Base-by-base conservation (phyloP, 1,140 invertebrate genomes). In the Plodia interpunctella region DNA sequence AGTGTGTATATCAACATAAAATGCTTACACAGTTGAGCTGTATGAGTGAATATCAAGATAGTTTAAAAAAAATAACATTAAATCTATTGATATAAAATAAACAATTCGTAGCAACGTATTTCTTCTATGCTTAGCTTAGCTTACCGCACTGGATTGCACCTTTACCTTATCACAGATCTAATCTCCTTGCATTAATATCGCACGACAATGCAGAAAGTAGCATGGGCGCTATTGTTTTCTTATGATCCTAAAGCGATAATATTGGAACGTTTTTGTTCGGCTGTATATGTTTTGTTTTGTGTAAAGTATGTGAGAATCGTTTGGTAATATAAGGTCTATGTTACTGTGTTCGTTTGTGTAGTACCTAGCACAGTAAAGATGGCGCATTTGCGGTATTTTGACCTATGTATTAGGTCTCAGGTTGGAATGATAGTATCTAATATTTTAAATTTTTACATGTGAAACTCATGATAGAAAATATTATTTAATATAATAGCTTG, bases 241-340 rank as follows among this genome's bases (percentile, higher is more conserved):
- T 44, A 44, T 44, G 38, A 44, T 44, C n/a, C 38, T 44, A 15
- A 44, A n/a, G 38, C 38, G 38, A 44, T 44, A 44, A 44, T 44
- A 44, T 44, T 44, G 38, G 38, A 44, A 44, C 38, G 38, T n/a
- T 44, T 44, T 44, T 44, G 38, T 44, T 44, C n/a, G 38, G 38
- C 38, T 44, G 38, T 44, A 15, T 44, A n/a, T 44, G 38, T n/a
- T 44, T 44, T 44, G 38, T 44, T 44, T 15, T 15, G 13, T 44
- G 15, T 44, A 44, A 44, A 44, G 38, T 15, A 44, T 44, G 38
- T 44, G 38, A 44, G 38, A 44, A 44, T 44, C n/a, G 13, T 44
- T n/a, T 44, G 5, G 13, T 2, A 44, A 15, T 44, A 17, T 17
- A 44, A 6, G 1, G 4, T 13, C 13, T 35, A 35, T n/a, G 38